Evolutionary conservation across 2,113 vertebrate genomes (phyloP).

Genomic region (Oncorhynchus kisutch): DNA sequence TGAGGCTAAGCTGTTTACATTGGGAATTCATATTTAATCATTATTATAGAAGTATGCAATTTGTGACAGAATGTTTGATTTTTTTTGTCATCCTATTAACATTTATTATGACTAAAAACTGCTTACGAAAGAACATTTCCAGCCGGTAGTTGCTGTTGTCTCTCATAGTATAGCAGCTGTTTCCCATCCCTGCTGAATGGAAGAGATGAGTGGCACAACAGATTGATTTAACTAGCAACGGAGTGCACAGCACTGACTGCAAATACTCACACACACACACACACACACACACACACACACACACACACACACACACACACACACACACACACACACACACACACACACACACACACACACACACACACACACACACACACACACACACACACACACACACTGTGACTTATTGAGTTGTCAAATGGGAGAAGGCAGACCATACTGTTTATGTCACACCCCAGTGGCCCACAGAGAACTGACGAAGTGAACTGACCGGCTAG

Average conservation of each 20-base stretch:
- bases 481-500: neutral
- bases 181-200: conserved; percentile 5
- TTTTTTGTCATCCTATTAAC: conserved; percentile 3
- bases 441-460: neutral
- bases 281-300: neutral
- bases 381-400: neutral
- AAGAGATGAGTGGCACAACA: conserved; percentile 23
- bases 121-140: neutral
- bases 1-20: neutral
- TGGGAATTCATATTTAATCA: neutral
- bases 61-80: neutral
- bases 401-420: neutral
- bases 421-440: neutral
- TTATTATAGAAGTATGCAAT: neutral
- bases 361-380: neutral
- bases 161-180: conserved; percentile 10
- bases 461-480: neutral
- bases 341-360: too few species aligned
- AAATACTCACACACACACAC: neutral
- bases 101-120: neutral
- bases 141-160: neutral
- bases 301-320: neutral
- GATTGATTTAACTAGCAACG: conserved; percentile 54
- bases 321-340: neutral
- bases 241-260: conserved; percentile 36